Evolutionary conservation across 2,888 invertebrate species (phyloP).

Genomic region (Adelognathus sp.): DNA sequence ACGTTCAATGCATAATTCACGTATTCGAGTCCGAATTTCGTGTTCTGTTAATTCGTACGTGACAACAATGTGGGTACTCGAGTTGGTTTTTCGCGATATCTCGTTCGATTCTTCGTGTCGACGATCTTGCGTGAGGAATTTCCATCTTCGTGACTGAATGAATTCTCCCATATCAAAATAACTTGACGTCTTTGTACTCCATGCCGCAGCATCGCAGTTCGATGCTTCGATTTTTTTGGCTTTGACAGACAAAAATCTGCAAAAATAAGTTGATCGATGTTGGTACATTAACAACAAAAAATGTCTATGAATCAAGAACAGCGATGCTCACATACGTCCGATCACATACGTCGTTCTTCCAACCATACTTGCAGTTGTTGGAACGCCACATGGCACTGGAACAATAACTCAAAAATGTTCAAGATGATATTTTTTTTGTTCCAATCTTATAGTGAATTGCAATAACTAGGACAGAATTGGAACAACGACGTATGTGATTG

Average conservation of each 20-base stretch:
- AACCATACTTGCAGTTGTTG: too few relatives aligned
- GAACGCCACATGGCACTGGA: too few relatives aligned
- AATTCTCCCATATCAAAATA: constrained; percentile 64
- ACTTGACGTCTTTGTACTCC: constrained; percentile 69
- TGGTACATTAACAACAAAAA: neutral
- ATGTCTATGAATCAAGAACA: too few relatives aligned
- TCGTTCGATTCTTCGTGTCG: neutral
- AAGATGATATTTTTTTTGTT: too few relatives aligned
- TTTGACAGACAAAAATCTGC: constrained; percentile 64
- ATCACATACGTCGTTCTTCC: too few relatives aligned
- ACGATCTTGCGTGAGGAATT: too few relatives aligned
- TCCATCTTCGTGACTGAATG: constrained; percentile 2
- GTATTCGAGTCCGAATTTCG: constrained; percentile 7
- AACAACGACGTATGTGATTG: too few relatives aligned
- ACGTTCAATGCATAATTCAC: constrained; percentile 33
- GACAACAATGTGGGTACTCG: neutral
- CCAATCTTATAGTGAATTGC: too few relatives aligned
- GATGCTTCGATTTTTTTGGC: constrained; percentile 32
- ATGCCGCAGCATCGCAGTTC: constrained; percentile 70
- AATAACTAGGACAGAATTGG: too few relatives aligned
- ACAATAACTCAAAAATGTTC: too few relatives aligned
- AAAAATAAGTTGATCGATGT: constrained; percentile 65
- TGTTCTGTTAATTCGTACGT: constrained; percentile 7
- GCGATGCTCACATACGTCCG: too few relatives aligned
- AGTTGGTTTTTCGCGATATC: constrained; percentile 14